Base-by-base conservation (phyloP, 1,140 invertebrate genomes). In the Frieseomelitta varia region DNA sequence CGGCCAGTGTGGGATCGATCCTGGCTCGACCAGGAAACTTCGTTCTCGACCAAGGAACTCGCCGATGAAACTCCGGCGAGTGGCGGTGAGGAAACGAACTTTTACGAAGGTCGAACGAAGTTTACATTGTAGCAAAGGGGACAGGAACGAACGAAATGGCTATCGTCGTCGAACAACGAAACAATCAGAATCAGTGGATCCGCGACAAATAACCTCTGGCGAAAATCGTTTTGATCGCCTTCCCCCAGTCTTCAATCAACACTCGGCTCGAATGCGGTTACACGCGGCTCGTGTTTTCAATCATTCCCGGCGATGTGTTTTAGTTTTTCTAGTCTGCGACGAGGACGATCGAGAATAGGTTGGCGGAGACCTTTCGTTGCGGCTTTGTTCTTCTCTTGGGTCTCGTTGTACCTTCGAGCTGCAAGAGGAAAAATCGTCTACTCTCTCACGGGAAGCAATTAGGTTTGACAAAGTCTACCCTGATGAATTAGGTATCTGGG, bases 211-310 rank as follows among this genome's bases (percentile, higher is more conserved):
- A 74, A 81, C 69, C 71, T n/a, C 27, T 53, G 58, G 71, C 39
- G 74, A 53, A 81, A 63, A 81, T 81, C 53, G 58, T 53, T 74
- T 63, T 47, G 71, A 74, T 74, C 47, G 56, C n/a, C 24, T n/a
- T 24, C n/a, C 47, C 15, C 14, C 77, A 27, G 19, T 76, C 10
- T 34, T 39, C 55, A 30, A 61, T 81, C 78, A 30, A 61, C 65
- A 75, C 73, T 75, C 73, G 30, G 4, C 76, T 58, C 74, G 77
- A 83, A 72, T 90, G 88, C 83, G 88, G 89, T 90, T 87, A 87
- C 74, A 39, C 76, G 78, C 81, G 78, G 67, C 71, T 73, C 58
- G 77, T 68, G 81, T 78, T 90, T 90, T 84, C 88, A 88, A 90
- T 90, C 89, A 77, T 71, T 73, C 61, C 61, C 72, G 77, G 47